Evolutionary conservation across 1,140 invertebrate species (phyloP), one percentile per base, ranked within the genome.

Genomic region (Bombus terrestris): DNA sequence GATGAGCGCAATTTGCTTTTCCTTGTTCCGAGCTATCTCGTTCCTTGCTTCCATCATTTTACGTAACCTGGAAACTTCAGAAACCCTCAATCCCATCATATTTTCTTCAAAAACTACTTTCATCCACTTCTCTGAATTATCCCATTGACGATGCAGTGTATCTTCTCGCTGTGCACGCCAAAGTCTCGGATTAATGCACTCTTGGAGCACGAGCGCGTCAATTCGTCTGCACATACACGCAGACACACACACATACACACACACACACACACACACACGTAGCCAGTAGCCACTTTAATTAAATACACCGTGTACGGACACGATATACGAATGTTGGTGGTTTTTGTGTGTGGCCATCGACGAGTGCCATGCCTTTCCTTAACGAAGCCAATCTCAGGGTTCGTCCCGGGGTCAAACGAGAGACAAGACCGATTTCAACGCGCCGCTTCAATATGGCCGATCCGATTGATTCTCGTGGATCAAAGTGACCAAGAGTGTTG

Each of bases 341-440:
- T 68, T 85, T 85, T 85, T 80, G 71, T 75, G 79, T 72, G 35
- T 39, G 32, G 41, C 35, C 83, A 86, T 76, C 68, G 68, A 66
- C 59, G 64, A 85, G 72, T 39, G 57, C n/a, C 82, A 75, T 91
- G 83, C 57, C 78, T 86, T 88, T 83, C 84, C 84, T 88, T 88
- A 91, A 91, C 90, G 82, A 91, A 91, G 83, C 90, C 88, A 91
- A 91, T 91, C 90, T 82, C 41, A 22, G n/a, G 64, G 86, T 88
- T 90, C 81, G 72, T 79, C 53, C 32, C 59, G 78, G 81, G 90
- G 88, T 91, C 86, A 91, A 91, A 78, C 82, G 73, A 39, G 59
- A 76, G 53, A 86, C 76, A 68, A 81, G 62, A 90, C 73, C 62
- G 62, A 47, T 76, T 71, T 68, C n/a, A 71, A 22, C 39, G 62